These are phyloP conservation scores for Etheostoma nigrum DNA, from an alignment of 2,797 vertebrate genomes.

Conservation along the genomic window DNA sequence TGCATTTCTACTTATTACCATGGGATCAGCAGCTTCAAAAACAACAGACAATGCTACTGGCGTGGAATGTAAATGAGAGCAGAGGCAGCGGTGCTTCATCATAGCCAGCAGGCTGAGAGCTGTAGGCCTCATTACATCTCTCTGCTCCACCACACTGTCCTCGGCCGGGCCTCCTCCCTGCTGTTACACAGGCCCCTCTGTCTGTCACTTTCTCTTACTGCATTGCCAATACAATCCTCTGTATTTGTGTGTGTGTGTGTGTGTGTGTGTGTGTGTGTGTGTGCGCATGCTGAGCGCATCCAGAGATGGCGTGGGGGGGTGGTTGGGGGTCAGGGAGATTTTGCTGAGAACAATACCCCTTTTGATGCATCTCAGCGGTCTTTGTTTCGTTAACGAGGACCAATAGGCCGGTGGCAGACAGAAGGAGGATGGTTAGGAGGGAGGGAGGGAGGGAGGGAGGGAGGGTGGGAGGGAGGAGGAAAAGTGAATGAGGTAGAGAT, in stretches of 20 bases:
- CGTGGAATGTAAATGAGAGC: conserved; percentile 39
- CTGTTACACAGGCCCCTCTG: conserved; percentile 75
- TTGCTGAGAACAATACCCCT: conserved; percentile 79
- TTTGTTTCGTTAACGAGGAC: conserved; percentile 78
- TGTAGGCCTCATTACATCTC: conserved; percentile 50
- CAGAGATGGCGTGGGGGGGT: conserved; percentile 42
- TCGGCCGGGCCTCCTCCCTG: conserved; percentile 64
- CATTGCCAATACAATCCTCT: conserved; percentile 63
- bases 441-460: conserved; percentile 48
- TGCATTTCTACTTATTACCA: neutral
- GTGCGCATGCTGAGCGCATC: conserved; percentile 58
- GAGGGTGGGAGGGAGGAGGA: conserved; percentile 30
- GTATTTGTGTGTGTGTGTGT: conserved; percentile 51
- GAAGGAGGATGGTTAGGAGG: conserved; percentile 64
- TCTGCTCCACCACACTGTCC: conserved; percentile 54
- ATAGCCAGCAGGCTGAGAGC: conserved; percentile 31
- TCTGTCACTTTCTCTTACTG: conserved; percentile 78
- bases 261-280: neutral
- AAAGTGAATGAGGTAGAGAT: conserved; percentile 54
- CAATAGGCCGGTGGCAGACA: conserved; percentile 68
- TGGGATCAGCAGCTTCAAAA: neutral
- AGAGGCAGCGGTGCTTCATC: conserved; percentile 29
- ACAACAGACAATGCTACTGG: neutral
- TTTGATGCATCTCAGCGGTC: conserved; percentile 79
- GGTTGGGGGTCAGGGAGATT: conserved; percentile 65